Evolutionary conservation across 2,797 vertebrate species (phyloP).

Genomic region (Sarcophilus harrisii): DNA sequence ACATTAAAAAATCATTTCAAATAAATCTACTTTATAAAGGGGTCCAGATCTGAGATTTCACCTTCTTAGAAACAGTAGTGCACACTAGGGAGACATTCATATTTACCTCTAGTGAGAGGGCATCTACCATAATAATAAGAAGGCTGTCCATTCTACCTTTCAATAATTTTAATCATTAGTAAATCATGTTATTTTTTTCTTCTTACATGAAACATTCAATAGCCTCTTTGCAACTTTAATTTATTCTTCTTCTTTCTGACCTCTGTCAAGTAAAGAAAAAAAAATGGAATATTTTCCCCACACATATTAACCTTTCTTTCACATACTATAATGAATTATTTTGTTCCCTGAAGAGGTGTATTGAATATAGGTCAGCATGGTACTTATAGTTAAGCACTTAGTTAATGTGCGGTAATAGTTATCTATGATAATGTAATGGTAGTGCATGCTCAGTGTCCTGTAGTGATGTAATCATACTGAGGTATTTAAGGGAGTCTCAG

Average conservation of each 20-base stretch:
- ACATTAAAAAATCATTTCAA: neutral
- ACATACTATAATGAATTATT: neutral
- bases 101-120: neutral
- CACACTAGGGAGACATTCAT: neutral
- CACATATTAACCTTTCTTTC: neutral
- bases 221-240: neutral
- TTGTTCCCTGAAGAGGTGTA: neutral
- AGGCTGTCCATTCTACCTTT: neutral
- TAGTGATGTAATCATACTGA: too few relatives aligned
- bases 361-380: too few relatives aligned
- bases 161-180: neutral
- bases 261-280: neutral
- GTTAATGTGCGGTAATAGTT: too few relatives aligned
- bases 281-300: neutral
- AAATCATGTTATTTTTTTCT: neutral
- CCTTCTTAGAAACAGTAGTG: neutral
- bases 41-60: neutral
- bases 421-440: too few relatives aligned
- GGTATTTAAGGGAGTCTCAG: too few relatives aligned
- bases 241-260: neutral
- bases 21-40: neutral
- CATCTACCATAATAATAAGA: neutral
- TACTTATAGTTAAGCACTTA: too few relatives aligned
- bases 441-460: too few relatives aligned
- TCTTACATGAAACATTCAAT: neutral